phyloP scores from a whole-genome alignment of 2,113 vertebrate species.

The Paracyprichromis sp. region DNA sequence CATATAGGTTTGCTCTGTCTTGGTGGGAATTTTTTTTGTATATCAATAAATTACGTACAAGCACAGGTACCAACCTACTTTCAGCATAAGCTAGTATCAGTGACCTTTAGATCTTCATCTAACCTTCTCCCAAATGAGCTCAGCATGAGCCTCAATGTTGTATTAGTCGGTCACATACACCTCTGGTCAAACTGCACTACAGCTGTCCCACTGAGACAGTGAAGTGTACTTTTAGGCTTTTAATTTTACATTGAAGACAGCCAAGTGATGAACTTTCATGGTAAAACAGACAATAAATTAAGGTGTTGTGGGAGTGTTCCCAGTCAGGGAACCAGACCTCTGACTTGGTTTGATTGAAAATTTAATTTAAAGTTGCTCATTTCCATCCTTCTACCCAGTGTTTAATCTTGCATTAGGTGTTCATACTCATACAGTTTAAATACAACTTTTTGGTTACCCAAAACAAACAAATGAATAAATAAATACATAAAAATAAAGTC shows the following conservation, averaged over 20 bases:
- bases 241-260: background rate
- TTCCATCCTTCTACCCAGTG: background rate
- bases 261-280: background rate
- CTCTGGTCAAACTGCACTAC: background rate
- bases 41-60: background rate
- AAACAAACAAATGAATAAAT: background rate
- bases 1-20: background rate
- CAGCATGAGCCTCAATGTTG: background rate
- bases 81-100: background rate
- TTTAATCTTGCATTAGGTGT: background rate
- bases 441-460: background rate
- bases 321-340: fast-evolving
- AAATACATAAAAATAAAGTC: background rate
- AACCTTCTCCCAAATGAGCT: background rate
- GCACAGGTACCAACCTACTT: background rate
- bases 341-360: background rate
- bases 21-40: background rate
- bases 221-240: background rate
- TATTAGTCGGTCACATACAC: background rate
- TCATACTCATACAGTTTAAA: background rate
- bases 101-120: background rate
- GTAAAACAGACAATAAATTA: background rate
- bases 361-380: background rate
- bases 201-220: background rate
- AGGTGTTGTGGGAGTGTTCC: background rate